Conservation (phyloP, 1,140 invertebrate genomes). For the Marisa cornuarietis region DNA sequence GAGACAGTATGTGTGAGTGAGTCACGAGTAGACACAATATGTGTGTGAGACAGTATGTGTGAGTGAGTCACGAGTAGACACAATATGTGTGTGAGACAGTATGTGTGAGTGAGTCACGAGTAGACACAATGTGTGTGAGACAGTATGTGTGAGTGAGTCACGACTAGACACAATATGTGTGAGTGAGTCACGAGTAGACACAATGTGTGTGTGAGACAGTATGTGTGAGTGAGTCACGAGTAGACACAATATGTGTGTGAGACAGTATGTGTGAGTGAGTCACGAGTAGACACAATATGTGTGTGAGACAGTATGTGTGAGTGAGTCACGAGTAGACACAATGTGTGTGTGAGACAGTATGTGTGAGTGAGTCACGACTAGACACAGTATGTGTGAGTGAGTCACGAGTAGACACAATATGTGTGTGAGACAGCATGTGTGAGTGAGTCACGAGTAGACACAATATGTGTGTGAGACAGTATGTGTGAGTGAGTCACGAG, state of each 20-base stretch:
- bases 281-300: no score
- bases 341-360: neutral
- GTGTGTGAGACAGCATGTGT: neutral
- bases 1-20: neutral
- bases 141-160: neutral
- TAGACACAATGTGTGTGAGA: no score
- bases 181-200: no score
- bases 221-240: slow-evolving; percentile 7
- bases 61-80: no score
- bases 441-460: no score
- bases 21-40: no score
- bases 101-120: slow-evolving; percentile 4
- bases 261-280: neutral
- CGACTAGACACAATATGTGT: no score
- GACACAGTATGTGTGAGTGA: neutral
- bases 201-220: neutral
- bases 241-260: no score
- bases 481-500: slow-evolving; percentile 7
- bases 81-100: neutral
- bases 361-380: slow-evolving; percentile 1
- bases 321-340: no score
- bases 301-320: neutral
- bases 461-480: no score
- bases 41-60: neutral
- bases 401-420: no score